Percentiles rank a stretch among this genome's conserved stretches.
These are phyloP conservation scores for Scomber scombrus DNA, from an alignment of 2,113 vertebrate genomes.

Conservation along the genomic window DNA sequence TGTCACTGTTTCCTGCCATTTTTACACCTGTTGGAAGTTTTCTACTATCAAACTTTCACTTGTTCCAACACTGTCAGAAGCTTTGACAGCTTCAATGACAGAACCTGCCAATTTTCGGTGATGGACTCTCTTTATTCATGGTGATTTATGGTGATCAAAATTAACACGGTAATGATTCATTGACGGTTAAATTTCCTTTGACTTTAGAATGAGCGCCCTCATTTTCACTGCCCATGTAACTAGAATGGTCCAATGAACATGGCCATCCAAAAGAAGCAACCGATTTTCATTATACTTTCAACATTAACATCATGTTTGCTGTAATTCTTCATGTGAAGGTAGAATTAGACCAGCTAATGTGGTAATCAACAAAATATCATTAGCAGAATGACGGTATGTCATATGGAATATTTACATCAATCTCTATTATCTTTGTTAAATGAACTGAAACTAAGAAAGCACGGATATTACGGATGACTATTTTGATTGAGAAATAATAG, in stretches of 20 bases:
- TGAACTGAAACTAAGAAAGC: conserved; percentile 58
- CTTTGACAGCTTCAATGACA: conserved; percentile 11
- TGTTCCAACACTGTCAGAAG: conserved; percentile 20
- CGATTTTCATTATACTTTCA: conserved; percentile 46
- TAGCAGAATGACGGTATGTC: conserved; percentile 63
- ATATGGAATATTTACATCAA: conserved; percentile 72
- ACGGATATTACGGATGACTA: conserved; percentile 35
- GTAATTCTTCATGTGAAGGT: conserved; percentile 51
- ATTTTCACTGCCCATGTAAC: conserved; percentile 21
- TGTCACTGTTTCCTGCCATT: conserved; percentile 14
- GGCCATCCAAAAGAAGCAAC: conserved; percentile 16
- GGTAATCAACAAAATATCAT: conserved; percentile 70
- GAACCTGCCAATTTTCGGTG: conserved; percentile 5
- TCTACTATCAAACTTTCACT: conserved; percentile 31
- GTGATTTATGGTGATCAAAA: conserved; percentile 53
- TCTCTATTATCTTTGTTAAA: conserved; percentile 71
- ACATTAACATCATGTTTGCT: conserved; percentile 44
- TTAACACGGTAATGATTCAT: conserved; percentile 49
- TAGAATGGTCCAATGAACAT: conserved; percentile 28
- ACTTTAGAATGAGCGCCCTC: conserved; percentile 42
- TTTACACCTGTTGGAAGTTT: conserved; percentile 20
- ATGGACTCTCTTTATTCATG: conserved; percentile 34
- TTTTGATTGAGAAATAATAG: conserved; percentile 51
- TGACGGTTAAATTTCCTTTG: conserved; percentile 49
- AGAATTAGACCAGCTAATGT: conserved; percentile 59